phyloP scores from a whole-genome alignment of 2,797 vertebrate genomes.

The Urocyon cinereoargenteus region DNA sequence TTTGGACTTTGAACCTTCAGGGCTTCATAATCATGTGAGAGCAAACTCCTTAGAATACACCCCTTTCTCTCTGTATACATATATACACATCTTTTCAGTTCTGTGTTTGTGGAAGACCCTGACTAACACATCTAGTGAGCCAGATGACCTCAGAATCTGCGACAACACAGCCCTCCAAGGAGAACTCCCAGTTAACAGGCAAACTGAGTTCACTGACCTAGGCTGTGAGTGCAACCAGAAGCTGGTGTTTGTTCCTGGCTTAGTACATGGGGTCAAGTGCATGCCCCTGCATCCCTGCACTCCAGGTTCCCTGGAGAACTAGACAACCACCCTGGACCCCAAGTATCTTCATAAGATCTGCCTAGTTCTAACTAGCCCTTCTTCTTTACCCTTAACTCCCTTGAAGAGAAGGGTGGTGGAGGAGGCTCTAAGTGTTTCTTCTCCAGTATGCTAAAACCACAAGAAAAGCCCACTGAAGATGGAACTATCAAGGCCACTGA shows the following conservation, averaged over 20 bases:
- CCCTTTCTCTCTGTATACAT: not conserved
- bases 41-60: not conserved
- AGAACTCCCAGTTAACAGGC: not conserved
- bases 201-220: not conserved
- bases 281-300: not conserved
- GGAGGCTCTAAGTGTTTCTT: not conserved
- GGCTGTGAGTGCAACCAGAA: not conserved
- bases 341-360: not conserved
- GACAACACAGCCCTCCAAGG: not conserved
- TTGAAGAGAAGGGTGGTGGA: not conserved
- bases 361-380: not conserved
- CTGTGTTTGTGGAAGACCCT: not conserved
- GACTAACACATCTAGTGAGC: not conserved
- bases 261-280: not conserved
- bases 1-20: not conserved
- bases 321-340: not conserved
- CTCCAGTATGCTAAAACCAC: not conserved
- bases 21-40: not conserved
- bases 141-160: not conserved
- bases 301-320: not conserved
- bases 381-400: not conserved
- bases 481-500: not conserved
- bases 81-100: not conserved
- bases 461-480: not conserved
- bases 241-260: not conserved